These are phyloP conservation scores for Tridacna gigas DNA, from an alignment of 2,888 invertebrate genomes.

Conservation along the genomic window DNA sequence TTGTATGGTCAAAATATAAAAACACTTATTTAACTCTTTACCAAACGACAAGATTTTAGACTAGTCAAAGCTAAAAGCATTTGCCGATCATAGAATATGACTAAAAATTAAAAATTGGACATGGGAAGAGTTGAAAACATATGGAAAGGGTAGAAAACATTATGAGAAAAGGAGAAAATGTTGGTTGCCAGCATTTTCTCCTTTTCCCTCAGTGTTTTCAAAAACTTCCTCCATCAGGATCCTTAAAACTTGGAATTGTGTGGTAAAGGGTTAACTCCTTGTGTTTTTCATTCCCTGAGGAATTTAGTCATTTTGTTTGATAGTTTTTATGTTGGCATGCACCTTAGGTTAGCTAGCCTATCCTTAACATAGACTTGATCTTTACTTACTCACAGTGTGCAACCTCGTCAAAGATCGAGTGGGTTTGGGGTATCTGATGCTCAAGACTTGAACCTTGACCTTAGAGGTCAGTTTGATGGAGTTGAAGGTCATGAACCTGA, in stretches of 20 bases:
- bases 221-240: neutral
- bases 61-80: too few species aligned
- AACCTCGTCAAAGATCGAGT: conserved; percentile 6
- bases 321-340: neutral
- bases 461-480: conserved; percentile 52
- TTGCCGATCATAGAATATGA: too few species aligned
- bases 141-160: conserved; percentile 1
- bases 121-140: too few species aligned
- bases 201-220: conserved; percentile 8
- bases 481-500: conserved; percentile 59
- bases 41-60: neutral
- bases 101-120: too few species aligned
- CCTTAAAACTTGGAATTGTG: neutral
- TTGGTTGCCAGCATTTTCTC: too few species aligned
- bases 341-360: neutral
- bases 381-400: conserved; percentile 17
- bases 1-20: too few species aligned
- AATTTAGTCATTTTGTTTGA: neutral
- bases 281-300: neutral
- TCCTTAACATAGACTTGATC: neutral
- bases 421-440: conserved; percentile 19
- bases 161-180: neutral
- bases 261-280: neutral
- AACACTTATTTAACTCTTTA: neutral
- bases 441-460: conserved; percentile 44